Conservation (phyloP, 2,888 invertebrate genomes). For the Spicauda simplicius region DNA sequence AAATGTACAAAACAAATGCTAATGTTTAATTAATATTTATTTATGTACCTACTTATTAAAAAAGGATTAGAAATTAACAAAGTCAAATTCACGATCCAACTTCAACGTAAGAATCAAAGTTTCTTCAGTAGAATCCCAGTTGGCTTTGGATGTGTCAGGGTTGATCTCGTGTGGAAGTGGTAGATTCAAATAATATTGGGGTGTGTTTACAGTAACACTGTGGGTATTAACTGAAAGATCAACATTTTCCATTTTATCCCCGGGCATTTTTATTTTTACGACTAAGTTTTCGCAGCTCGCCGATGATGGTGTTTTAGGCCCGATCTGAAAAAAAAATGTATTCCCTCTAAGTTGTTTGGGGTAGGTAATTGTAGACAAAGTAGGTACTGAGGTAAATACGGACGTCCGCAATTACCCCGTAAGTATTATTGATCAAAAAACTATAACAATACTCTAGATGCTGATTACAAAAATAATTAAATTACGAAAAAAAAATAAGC, state of each 20-base stretch:
- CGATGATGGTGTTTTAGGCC: constrained; percentile 90
- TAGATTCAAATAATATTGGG: constrained; percentile 88
- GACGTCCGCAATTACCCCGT: too few species aligned
- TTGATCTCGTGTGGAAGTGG: constrained; percentile 93
- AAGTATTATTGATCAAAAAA: too few species aligned
- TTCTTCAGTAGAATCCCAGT: constrained; percentile 88
- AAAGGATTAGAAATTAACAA: constrained; percentile 89
- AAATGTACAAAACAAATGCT: too few species aligned
- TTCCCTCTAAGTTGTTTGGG: too few species aligned
- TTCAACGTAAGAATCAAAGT: constrained; percentile 89
- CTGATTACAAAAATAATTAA: too few species aligned
- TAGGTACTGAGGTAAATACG: too few species aligned
- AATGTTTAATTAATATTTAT: too few species aligned
- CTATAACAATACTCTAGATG: too few species aligned
- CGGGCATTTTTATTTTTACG: constrained; percentile 90
- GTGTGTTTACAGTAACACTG: constrained; percentile 86
- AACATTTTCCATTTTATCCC: constrained; percentile 90
- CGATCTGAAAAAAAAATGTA: constrained; percentile 86
- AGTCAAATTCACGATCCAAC: constrained; percentile 93
- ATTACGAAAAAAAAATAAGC: too few species aligned
- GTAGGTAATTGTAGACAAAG: too few species aligned
- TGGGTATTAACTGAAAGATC: constrained; percentile 87
- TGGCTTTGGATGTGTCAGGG: constrained; percentile 91
- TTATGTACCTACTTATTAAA: not conserved
- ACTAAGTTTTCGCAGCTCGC: constrained; percentile 95